phyloP scores from a whole-genome alignment of 2,113 vertebrate genomes.

The Macquaria australasica region DNA sequence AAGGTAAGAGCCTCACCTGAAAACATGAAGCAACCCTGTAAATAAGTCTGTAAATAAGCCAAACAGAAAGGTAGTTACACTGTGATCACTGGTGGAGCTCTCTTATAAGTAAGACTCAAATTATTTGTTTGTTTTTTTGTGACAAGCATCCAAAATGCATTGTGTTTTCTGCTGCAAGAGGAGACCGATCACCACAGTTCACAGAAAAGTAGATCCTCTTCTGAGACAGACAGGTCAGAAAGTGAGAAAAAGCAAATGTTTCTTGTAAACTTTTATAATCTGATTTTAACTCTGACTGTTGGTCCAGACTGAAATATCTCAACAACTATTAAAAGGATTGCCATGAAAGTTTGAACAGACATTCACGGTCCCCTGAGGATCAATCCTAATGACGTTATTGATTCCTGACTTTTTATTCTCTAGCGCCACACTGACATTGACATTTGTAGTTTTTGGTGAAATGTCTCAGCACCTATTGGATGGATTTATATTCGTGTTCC shows the following conservation, averaged over 20 bases:
- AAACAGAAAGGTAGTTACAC: background rate
- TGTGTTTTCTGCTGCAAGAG: too few species aligned
- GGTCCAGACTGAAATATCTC: background rate
- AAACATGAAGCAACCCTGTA: background rate
- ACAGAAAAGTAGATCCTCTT: background rate
- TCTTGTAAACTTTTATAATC: background rate
- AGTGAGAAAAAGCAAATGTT: too few species aligned
- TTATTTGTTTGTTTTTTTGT: background rate
- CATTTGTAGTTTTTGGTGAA: too few species aligned
- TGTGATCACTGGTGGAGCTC: background rate
- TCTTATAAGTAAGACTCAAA: background rate
- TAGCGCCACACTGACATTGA: too few species aligned
- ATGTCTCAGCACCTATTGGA: too few species aligned
- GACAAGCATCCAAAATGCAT: too few species aligned
- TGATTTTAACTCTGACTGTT: too few species aligned
- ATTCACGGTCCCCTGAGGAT: background rate
- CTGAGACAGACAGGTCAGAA: background rate
- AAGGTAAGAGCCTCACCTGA: slow-evolving; percentile 61
- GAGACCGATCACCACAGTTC: background rate
- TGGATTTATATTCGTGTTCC: too few species aligned
- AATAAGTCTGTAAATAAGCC: background rate
- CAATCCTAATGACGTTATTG: too few species aligned
- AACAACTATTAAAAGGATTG: too few species aligned
- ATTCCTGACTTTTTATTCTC: too few species aligned
- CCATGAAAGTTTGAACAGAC: too few species aligned